Percentiles rank a stretch among this genome's conserved stretches.
phyloP scores from a whole-genome alignment of 2,797 vertebrate species.

The Acrossocheilus wenchowensis region DNA sequence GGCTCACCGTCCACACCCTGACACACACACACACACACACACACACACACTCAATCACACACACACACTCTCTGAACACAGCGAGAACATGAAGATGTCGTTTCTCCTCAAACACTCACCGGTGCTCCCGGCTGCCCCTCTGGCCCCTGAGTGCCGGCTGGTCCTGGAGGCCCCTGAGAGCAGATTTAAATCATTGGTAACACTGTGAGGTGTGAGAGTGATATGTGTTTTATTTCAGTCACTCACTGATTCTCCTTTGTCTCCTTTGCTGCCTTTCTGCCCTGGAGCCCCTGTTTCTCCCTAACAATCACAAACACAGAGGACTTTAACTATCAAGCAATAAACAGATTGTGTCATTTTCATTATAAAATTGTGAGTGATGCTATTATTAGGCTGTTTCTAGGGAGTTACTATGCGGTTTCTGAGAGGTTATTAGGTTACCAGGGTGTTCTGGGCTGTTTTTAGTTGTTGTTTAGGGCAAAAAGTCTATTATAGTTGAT shows the following conservation, averaged over 20 bases:
- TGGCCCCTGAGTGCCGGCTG: constrained; percentile 88
- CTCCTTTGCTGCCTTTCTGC: constrained; percentile 97
- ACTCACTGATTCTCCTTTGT: constrained; percentile 95
- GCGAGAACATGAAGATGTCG: neutral
- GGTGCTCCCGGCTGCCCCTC: constrained; percentile 89
- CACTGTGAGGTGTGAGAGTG: neutral
- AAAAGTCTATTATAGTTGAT: neutral
- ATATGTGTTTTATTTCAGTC: neutral
- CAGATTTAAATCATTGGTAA: constrained; percentile 7
- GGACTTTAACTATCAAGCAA: neutral
- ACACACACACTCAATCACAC: neutral
- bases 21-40: neutral
- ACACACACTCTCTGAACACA: neutral
- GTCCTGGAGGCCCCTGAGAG: constrained; percentile 88
- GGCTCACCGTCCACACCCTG: constrained; percentile 90
- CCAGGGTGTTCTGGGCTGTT: neutral
- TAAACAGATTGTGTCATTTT: neutral
- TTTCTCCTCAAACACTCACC: constrained; percentile 65
- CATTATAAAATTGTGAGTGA: neutral
- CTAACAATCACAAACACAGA: constrained; percentile 71
- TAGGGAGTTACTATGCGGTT: neutral
- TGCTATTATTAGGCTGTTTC: neutral
- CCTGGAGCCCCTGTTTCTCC: constrained; percentile 94
- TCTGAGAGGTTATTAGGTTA: neutral
- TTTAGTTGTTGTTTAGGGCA: neutral